phyloP scores from a whole-genome alignment of 2,797 vertebrate genomes.

The Enteromius anoplus region DNA sequence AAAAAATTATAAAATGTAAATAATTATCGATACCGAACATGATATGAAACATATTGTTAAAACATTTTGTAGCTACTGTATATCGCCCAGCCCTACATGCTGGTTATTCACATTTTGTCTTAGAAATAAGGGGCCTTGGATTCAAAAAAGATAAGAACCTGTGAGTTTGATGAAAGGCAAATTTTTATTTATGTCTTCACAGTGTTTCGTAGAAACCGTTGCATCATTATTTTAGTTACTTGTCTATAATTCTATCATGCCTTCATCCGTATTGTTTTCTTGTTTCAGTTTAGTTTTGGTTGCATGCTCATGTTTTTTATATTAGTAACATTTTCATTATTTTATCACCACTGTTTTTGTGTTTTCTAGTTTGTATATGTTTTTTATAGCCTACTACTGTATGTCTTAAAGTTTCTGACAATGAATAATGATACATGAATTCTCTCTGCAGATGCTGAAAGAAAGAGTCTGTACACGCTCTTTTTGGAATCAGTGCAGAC shows the following conservation, averaged over 20 bases:
- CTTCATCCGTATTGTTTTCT: not conserved
- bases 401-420: not conserved
- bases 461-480: slow-evolving; percentile 91
- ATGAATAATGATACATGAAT: not conserved
- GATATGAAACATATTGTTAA: too few relatives aligned
- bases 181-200: not conserved
- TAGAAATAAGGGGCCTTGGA: not conserved
- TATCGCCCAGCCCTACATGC: not conserved
- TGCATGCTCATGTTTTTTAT: not conserved
- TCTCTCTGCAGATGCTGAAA: slow-evolving; percentile 84
- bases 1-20: too few relatives aligned
- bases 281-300: not conserved
- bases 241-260: not conserved
- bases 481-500: slow-evolving; percentile 96
- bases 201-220: not conserved
- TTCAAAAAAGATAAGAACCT: not conserved
- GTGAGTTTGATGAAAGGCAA: too few relatives aligned
- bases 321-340: not conserved
- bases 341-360: not conserved
- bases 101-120: not conserved
- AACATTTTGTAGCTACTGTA: too few relatives aligned
- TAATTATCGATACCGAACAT: too few relatives aligned
- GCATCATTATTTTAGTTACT: not conserved
- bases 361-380: not conserved
- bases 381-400: not conserved